A percentile compares a stretch with the other conserved stretches of the same genome.
phyloP scores from a whole-genome alignment of 2,113 vertebrate genomes.

The Trichechus manatus region DNA sequence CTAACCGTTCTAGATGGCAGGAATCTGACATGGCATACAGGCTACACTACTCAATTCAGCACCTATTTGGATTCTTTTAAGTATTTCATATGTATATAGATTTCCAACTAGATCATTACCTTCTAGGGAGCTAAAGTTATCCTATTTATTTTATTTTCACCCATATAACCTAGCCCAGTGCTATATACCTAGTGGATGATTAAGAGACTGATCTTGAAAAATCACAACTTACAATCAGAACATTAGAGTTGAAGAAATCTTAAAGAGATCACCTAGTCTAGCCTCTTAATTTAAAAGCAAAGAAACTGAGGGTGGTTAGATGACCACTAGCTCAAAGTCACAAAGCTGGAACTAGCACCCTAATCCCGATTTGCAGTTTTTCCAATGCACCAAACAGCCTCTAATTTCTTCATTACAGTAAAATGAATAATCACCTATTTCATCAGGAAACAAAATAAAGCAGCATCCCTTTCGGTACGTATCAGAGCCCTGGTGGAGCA shows the following conservation, averaged over 20 bases:
- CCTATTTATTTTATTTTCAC: slow-evolving; percentile 33
- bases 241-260: slow-evolving; percentile 36
- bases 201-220: slow-evolving; percentile 47
- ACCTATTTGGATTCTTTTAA: not conserved
- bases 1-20: not conserved
- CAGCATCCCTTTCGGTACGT: slow-evolving; percentile 30
- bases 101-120: slow-evolving; percentile 5
- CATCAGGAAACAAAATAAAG: slow-evolving; percentile 3
- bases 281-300: slow-evolving; percentile 55
- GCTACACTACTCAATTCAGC: not conserved
- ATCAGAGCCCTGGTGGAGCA: too few species aligned
- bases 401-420: slow-evolving; percentile 55
- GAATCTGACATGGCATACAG: not conserved
- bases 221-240: slow-evolving; percentile 49
- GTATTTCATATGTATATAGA: not conserved
- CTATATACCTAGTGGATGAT: not conserved
- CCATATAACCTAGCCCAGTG: slow-evolving; percentile 26
- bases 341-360: not conserved
- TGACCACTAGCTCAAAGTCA: not conserved
- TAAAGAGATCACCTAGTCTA: slow-evolving; percentile 7
- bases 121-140: slow-evolving; percentile 1
- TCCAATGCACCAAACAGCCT: slow-evolving; percentile 1
- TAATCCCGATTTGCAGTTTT: slow-evolving; percentile 20
- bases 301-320: slow-evolving; percentile 46
- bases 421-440: slow-evolving; percentile 50